Conservation (phyloP, 2,797 vertebrate genomes). For the Cossypha polioptera region DNA sequence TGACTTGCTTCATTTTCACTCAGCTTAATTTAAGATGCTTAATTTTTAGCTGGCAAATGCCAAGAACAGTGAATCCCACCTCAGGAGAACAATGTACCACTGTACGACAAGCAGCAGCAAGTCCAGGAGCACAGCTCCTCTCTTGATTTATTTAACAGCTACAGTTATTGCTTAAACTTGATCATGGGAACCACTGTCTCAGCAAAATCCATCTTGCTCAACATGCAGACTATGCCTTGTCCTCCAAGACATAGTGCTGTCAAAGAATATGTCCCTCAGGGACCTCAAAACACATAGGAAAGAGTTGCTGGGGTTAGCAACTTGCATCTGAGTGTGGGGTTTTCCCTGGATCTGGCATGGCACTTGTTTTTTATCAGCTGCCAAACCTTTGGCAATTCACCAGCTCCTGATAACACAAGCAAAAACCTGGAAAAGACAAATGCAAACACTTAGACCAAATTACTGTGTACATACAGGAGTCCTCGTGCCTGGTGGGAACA, state of each 20-base stretch:
- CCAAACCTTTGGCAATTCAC: slow-evolving; percentile 20
- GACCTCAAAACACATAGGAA: neutral
- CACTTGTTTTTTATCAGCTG: neutral
- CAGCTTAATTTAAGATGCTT: neutral
- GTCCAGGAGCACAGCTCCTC: neutral
- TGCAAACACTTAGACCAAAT: neutral
- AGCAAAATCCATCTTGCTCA: slow-evolving; percentile 39
- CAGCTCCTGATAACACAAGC: neutral
- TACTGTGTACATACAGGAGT: neutral
- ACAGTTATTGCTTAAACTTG: slow-evolving; percentile 1
- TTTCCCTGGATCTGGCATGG: slow-evolving; percentile 18
- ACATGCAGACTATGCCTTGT: neutral
- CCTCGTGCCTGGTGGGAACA: neutral
- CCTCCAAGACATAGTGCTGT: neutral
- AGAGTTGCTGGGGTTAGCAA: neutral
- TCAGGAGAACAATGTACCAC: slow-evolving; percentile 19
- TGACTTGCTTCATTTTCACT: neutral
- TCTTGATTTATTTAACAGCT: slow-evolving; percentile 25
- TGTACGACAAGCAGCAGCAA: slow-evolving; percentile 35
- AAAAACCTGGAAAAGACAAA: neutral
- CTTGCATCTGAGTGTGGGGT: neutral
- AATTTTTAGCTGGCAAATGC: slow-evolving; percentile 15
- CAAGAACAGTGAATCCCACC: slow-evolving; percentile 33
- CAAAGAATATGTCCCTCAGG: neutral
- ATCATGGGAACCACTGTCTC: slow-evolving; percentile 47